Base-by-base conservation (phyloP, 2,888 invertebrate species). In the Hirudinaria manillensis region DNA sequence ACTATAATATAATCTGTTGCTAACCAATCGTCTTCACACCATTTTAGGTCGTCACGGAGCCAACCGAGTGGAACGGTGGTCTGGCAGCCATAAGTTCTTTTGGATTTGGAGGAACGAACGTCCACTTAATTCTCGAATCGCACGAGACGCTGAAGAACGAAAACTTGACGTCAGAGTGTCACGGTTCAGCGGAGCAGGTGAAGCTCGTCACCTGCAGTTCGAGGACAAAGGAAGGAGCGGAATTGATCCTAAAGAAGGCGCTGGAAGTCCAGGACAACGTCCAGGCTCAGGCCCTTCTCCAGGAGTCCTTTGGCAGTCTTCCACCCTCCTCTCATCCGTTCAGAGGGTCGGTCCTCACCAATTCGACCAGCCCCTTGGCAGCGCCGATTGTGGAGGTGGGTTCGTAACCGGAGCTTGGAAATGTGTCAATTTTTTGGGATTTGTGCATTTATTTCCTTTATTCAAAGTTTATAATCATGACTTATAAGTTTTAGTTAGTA, bases 11-110 rank as follows among this genome's bases (percentile, higher is more conserved):
- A 61, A 27, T 56, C 3, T 6, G 13, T 1, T 61, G 24, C 24
- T 61, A 61, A 16, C n/a, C 13, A 61, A 61, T 61, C 13, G 13
- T 45, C 45, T 36, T 56, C 6, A 61, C 10, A 16, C n/a, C 29
- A 27, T 61, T 24, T 19, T 29, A 73, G 72, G 78, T 80, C 6
- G 93, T 98, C 29, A 89, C 91, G 79, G 89, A 91, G 84, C 90
- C 91, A 82, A 90, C 89, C 78, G 89, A 90, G 36, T 96, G 93
- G 91, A 89, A 91, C 75, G 96, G 96, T 71, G 96, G 96, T n/a
- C 88, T 93, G 77, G 90, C 93, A 73, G 96, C 91, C 32, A 86
- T 99, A 45, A 99, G 98, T 87, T 96, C 96, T 13, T 99, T 99
- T 86, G 98, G 98, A 27, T 98, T 98, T 87, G 98, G 98, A 78